phyloP scores from a whole-genome alignment of 2,113 vertebrate species.

The Trematomus loennbergii region DNA sequence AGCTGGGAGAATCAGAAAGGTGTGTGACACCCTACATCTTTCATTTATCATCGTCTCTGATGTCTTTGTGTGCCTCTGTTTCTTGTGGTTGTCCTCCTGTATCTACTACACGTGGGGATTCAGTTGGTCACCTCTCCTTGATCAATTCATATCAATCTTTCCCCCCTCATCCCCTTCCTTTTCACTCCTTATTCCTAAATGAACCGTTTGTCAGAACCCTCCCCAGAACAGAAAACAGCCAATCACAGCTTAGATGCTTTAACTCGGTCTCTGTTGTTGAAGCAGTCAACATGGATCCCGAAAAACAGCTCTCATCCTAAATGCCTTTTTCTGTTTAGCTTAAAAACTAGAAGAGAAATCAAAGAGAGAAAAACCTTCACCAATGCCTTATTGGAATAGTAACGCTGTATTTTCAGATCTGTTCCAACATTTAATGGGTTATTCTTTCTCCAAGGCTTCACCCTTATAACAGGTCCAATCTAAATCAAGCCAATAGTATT shows the following conservation, averaged over 20 bases:
- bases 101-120: not conserved
- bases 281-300: not conserved
- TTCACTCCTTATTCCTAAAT: not conserved
- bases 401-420: no score
- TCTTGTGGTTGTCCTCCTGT: constrained; percentile 21
- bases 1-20: constrained; percentile 26
- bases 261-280: not conserved
- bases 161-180: not conserved
- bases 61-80: constrained; percentile 5
- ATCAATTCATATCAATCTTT: not conserved
- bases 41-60: constrained; percentile 31
- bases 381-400: no score
- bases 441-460: no score
- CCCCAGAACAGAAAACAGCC: not conserved
- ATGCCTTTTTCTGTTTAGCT: not conserved
- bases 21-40: constrained; percentile 22
- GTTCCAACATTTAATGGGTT: no score
- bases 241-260: not conserved
- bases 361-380: no score
- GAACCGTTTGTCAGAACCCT: not conserved
- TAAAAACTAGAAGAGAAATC: not conserved
- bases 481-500: no score
- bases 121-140: not conserved
- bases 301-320: not conserved
- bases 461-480: no score